These are phyloP conservation scores for Mactromeris polynyma DNA, from an alignment of 2,888 invertebrate species.

Conservation along the genomic window DNA sequence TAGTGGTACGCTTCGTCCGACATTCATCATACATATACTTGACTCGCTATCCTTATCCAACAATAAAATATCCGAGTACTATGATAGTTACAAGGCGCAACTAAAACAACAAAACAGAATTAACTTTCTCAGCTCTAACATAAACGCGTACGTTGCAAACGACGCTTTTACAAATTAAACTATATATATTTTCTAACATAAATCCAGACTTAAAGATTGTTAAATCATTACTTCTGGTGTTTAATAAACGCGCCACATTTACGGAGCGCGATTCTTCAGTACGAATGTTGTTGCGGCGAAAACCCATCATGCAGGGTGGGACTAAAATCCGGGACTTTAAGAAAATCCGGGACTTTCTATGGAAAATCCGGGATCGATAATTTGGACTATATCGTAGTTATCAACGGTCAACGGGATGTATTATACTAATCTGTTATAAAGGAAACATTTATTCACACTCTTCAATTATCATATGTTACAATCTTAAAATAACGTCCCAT, in stretches of 20 bases:
- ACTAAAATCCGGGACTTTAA: no score
- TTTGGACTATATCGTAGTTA: no score
- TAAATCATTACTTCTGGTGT: not conserved
- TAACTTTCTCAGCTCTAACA: not conserved
- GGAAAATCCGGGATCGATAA: no score
- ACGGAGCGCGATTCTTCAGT: not conserved
- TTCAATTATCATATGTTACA: no score
- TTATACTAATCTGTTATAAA: no score
- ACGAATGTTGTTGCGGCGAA: not conserved
- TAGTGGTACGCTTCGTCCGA: not conserved
- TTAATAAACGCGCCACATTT: not conserved
- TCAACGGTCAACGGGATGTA: no score
- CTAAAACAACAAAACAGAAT: not conserved
- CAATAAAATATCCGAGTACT: not conserved
- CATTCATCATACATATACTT: not conserved
- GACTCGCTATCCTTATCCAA: not conserved
- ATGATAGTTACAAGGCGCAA: not conserved
- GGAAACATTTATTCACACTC: no score
- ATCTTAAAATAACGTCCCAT: no score
- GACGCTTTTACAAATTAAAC: not conserved
- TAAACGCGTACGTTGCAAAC: not conserved
- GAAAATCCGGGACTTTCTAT: no score
- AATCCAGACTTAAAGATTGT: not conserved
- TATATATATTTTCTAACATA: not conserved
- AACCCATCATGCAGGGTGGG: not conserved